Conservation (phyloP, 2,113 vertebrate genomes). For the Calonectris borealis region DNA sequence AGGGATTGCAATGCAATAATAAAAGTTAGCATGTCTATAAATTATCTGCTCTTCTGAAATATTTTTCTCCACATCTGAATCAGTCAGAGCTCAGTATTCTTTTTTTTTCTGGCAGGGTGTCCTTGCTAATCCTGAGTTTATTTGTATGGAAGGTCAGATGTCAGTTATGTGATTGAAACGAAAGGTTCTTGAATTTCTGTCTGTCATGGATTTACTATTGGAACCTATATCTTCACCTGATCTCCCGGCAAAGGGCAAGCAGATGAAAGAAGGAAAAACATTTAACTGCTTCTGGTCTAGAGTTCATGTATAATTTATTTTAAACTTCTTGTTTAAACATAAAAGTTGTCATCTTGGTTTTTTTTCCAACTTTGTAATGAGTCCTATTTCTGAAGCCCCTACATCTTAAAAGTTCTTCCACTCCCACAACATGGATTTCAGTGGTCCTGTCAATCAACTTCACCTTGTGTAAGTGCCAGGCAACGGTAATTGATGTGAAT, state of each 20-base stretch:
- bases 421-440: background rate
- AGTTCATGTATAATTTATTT: background rate
- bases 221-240: background rate
- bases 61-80: background rate
- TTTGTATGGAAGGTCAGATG: background rate
- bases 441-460: background rate
- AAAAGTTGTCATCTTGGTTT: background rate
- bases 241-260: background rate
- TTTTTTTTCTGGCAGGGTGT: background rate
- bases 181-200: background rate
- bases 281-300: background rate
- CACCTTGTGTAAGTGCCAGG: background rate
- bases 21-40: background rate
- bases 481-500: background rate
- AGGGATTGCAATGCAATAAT: background rate
- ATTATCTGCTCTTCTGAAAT: background rate
- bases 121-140: background rate
- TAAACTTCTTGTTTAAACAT: background rate
- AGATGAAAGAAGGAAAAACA: background rate
- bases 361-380: background rate
- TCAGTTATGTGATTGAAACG: background rate
- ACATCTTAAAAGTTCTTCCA: background rate
- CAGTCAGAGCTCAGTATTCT: background rate
- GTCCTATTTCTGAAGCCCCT: background rate
- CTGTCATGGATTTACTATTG: background rate